Evolutionary conservation across 2,113 vertebrate species (phyloP), one percentile per base, ranked within the genome.

Genomic region (Nothobranchius furzeri): DNA sequence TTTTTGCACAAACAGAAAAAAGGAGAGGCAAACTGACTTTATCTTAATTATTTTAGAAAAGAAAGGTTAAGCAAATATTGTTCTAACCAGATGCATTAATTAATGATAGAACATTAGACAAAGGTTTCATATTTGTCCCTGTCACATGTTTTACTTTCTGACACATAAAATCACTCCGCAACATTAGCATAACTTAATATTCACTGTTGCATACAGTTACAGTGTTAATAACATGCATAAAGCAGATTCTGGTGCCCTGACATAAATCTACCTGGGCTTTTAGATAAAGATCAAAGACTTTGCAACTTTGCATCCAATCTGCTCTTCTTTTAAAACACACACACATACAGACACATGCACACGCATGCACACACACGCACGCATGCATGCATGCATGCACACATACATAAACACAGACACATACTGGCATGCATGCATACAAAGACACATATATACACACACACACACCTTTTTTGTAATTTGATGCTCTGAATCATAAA

Each of bases 271-370:
- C 72, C 68, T 55, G 81, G 66, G 64, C 72, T 78, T 71, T 85
- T 60, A 82, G 72, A 83, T 77, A 61, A 75, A 76, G 59, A 83
- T 81, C 74, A 86, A 88, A 88, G 52, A 52, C 60, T 56, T 75
- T 40, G 63, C 52, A 72, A 80, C 53, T 55, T 64, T 67, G 53
- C 60, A 58, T 71, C 40, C 51, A n/a, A 35, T 63, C 57, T 37
- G 54, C 24, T 37, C 6, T 49, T 47, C n/a, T 9, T n/a, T 49
- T 12, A 24, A 45, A 37, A 53, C 47, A n/a, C 15, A 46, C 43
- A 46, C 37, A 24, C 47, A 30, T 42, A 12, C 10, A 30, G 20
- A 13, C 30, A 30, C 30, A 30, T 4, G 4, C 30, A 30, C 30
- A 30, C 30, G 4, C 30, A 30, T 4, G 4, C 30, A 30, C 30